A percentile compares a stretch with the other conserved stretches of the same genome.
phyloP scores from a whole-genome alignment of 2,113 vertebrate genomes.

The Brachypodius melanocephalos region DNA sequence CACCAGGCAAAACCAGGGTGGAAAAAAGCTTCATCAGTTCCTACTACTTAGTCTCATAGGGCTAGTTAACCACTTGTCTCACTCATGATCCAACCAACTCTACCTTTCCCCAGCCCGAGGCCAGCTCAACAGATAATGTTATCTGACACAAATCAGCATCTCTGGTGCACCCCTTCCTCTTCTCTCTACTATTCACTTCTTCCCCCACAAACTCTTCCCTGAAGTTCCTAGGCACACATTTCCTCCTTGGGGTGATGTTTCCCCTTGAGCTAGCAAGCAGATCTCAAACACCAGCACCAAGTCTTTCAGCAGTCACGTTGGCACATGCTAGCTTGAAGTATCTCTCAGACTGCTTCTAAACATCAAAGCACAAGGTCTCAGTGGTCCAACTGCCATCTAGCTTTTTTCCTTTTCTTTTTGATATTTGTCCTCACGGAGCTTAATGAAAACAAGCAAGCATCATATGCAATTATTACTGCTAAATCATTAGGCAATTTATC shows the following conservation, averaged over 20 bases:
- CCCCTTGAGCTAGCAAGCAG: neutral
- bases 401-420: neutral
- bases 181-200: neutral
- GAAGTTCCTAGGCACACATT: neutral
- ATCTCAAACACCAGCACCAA: neutral
- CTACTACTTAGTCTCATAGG: neutral
- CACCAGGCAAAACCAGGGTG: neutral
- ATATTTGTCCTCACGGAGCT: neutral
- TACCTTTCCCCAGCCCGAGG: neutral
- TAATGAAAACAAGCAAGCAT: neutral
- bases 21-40: neutral
- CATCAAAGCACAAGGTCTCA: neutral
- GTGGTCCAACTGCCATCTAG: neutral
- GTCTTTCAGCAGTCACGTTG: neutral
- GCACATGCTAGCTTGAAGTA: neutral
- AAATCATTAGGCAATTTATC: neutral
- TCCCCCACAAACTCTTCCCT: neutral
- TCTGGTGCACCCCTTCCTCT: neutral
- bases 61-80: neutral
- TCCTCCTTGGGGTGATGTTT: neutral
- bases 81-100: neutral
- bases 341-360: neutral
- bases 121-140: neutral
- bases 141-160: neutral
- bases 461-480: neutral